Base-by-base conservation (phyloP, 2,113 vertebrate species). In the Macrotus californicus region DNA sequence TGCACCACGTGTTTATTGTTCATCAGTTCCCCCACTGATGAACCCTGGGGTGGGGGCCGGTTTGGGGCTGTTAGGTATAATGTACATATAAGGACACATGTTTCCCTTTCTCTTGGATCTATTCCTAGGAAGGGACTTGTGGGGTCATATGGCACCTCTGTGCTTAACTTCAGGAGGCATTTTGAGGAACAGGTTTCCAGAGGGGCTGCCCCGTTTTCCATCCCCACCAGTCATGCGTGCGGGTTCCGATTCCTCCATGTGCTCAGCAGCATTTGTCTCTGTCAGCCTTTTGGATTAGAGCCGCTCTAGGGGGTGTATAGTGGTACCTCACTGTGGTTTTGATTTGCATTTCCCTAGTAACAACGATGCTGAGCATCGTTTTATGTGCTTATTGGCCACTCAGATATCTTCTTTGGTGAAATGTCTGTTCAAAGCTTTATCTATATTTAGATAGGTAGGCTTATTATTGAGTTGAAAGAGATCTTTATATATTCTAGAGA, bases 1-100 rank as follows among this genome's bases (percentile, higher is more conserved):
- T 3, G 29, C 2, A 29, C 3, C n/a, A 39, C 11, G 5, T 11
- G 11, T 10, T 0, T 8, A 67, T n/a, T 15, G 26, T 9, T 29
- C 34, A 3, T 34, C 43, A 4, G 4, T 43, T 36, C 22, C 59
- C 22, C 12, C 15, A 5, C 14, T 7, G 10, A 21, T 1, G 34
- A 54, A 52, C 54, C 24, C 7, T 0, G 16, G 39, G 34, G 66
- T 34, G 59, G 39, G 12, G n/a, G 77, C 6, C 70, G 2, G 39
- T 21, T 59, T 54, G 12, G 1, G n/a, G 34, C 13, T 24, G 6
- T 3, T 12, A 61, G 43, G 13, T 43, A 34, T 11, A 72, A 24
- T 0, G 48, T 8, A 3, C 48, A 56, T 7, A 16, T 22, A 36
- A 66, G 10, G 52, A 61, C 29, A 21, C 11, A 18, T 8, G 61